These are phyloP conservation scores for Peromyscus attwateri DNA, from an alignment of 2,797 vertebrate species.

Conservation along the genomic window DNA sequence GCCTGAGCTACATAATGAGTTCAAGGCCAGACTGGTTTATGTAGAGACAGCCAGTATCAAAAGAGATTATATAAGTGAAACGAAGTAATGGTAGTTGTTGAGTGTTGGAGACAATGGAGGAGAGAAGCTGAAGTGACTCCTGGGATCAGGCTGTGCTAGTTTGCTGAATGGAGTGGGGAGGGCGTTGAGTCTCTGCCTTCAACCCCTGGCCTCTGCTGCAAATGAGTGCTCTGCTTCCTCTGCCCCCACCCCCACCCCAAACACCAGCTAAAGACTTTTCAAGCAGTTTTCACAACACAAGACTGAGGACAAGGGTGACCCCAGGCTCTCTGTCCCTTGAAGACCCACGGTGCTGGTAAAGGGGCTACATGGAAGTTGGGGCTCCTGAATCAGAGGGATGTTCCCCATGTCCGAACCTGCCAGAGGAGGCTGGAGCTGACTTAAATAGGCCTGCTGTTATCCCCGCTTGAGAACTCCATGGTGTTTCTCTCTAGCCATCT, in stretches of 20 bases:
- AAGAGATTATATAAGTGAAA: neutral
- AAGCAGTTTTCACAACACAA: neutral
- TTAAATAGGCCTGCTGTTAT: neutral
- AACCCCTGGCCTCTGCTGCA: neutral
- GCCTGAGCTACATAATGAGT: neutral
- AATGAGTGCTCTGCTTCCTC: too few relatives aligned
- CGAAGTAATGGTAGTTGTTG: neutral
- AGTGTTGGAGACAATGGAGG: neutral
- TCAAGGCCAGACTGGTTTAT: neutral
- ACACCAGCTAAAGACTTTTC: neutral
- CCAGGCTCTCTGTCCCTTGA: neutral
- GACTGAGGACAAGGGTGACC: neutral
- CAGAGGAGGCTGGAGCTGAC: neutral
- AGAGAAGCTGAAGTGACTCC: neutral
- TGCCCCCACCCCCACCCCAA: fast-evolving
- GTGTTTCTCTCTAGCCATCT: neutral
- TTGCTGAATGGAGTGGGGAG: fast-evolving
- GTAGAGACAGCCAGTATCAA: neutral
- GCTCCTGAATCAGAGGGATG: neutral
- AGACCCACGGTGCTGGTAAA: neutral
- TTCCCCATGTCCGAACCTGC: neutral
- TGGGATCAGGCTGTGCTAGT: fast-evolving
- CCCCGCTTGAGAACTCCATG: neutral
- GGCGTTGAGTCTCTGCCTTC: neutral
- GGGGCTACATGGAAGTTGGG: too few relatives aligned